Conservation (phyloP, 2,113 vertebrate species). For the Cololabis saira region DNA sequence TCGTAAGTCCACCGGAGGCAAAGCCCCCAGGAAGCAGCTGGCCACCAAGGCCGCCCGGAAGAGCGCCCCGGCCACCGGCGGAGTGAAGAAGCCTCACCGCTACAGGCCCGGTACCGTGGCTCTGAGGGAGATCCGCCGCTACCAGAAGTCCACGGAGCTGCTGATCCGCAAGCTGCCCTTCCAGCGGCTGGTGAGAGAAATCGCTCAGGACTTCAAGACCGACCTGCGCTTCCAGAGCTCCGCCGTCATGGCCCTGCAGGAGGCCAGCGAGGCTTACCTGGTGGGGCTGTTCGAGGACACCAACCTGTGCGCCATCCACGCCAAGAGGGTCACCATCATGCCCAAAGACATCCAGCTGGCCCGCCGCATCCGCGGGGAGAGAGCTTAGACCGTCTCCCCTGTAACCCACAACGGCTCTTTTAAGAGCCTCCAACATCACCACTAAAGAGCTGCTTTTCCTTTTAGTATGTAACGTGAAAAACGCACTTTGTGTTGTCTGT, state of each 20-base stretch:
- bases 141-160: conserved; percentile 71
- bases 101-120: conserved; percentile 71
- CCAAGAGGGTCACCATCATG: conserved; percentile 85
- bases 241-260: conserved; percentile 75
- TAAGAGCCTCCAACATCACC: no score
- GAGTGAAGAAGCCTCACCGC: conserved; percentile 68
- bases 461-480: no score
- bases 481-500: no score
- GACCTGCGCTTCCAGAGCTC: conserved; percentile 71
- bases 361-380: conserved; percentile 81
- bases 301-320: conserved; percentile 84
- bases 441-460: no score
- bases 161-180: conserved; percentile 68
- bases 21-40: conserved; percentile 21
- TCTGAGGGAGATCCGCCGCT: conserved; percentile 64
- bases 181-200: conserved; percentile 66
- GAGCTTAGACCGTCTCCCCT: conserved; percentile 14
- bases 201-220: conserved; percentile 41
- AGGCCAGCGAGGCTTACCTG: conserved; percentile 83
- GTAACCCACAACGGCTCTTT: no score
- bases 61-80: conserved; percentile 21
- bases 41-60: conserved; percentile 14
- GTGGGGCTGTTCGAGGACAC: conserved; percentile 84
- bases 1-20: conserved; percentile 16
- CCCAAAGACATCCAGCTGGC: conserved; percentile 87